Conservation (phyloP, 2,113 vertebrate species). For the Cyprinus carpio region DNA sequence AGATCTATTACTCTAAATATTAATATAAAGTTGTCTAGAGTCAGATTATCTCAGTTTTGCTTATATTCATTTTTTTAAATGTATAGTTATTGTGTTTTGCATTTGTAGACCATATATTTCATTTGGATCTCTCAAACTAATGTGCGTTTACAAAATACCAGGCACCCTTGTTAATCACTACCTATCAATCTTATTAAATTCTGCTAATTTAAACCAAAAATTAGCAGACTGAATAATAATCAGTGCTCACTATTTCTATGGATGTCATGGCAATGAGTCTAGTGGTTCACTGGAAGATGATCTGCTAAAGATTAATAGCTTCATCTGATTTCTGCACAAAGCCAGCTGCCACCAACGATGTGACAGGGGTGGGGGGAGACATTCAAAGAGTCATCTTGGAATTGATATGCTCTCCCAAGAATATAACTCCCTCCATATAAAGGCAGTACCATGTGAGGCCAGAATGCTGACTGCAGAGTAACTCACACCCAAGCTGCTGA, state of each 20-base stretch:
- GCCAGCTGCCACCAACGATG: constrained; percentile 63
- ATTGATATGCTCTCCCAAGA: constrained; percentile 75
- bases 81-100: not conserved
- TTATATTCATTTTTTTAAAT: not conserved
- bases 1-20: not conserved
- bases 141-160: not conserved
- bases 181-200: not conserved
- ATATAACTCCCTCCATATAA: constrained; percentile 78
- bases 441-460: constrained; percentile 67
- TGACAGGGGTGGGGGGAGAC: constrained; percentile 51
- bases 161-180: not conserved
- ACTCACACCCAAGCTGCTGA: constrained; percentile 53
- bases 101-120: not conserved
- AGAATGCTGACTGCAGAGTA: constrained; percentile 75
- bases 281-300: constrained; percentile 47
- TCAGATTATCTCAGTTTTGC: not conserved
- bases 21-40: not conserved
- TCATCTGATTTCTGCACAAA: constrained; percentile 35
- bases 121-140: not conserved
- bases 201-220: not conserved
- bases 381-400: constrained; percentile 74
- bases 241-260: constrained; percentile 38
- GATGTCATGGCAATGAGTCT: not conserved
- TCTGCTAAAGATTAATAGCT: constrained; percentile 45
- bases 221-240: not conserved